These are phyloP conservation scores for Panthera tigris DNA, from an alignment of 2,113 vertebrate species.

Conservation along the genomic window DNA sequence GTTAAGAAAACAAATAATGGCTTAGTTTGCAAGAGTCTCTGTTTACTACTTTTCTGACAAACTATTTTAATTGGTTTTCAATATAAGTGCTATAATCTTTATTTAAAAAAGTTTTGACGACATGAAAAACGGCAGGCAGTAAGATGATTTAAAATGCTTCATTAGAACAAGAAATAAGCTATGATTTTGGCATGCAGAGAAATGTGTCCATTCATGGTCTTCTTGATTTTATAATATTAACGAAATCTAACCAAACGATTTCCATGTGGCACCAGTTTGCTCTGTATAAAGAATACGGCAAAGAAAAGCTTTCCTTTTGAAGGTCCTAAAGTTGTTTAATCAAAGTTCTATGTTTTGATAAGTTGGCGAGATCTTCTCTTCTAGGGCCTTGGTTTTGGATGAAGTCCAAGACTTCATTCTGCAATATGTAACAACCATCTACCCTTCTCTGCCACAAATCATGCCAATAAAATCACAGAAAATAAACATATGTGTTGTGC, in stretches of 20 bases:
- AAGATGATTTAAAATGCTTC: constrained; percentile 64
- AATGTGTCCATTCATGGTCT: constrained; percentile 50
- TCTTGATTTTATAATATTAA: constrained; percentile 52
- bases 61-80: constrained; percentile 34
- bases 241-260: constrained; percentile 68
- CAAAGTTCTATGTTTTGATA: constrained; percentile 73
- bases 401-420: neutral
- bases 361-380: constrained; percentile 69
- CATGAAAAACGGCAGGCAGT: neutral
- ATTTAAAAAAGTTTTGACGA: constrained; percentile 69
- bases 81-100: constrained; percentile 51
- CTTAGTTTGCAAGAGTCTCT: neutral
- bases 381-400: constrained; percentile 52
- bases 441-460: neutral
- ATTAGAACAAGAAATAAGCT: constrained; percentile 26
- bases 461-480: neutral
- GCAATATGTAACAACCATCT: accelerated
- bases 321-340: constrained; percentile 60
- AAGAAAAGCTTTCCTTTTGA: constrained; percentile 51
- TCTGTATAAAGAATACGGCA: constrained; percentile 62
- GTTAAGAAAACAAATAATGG: neutral
- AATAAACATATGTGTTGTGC: neutral
- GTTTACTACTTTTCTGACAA: constrained; percentile 43
- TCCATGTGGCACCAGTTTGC: constrained; percentile 65
- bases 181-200: constrained; percentile 64